These are phyloP conservation scores for Reinhardtius hippoglossoides DNA, from an alignment of 2,113 vertebrate genomes.

Conservation along the genomic window DNA sequence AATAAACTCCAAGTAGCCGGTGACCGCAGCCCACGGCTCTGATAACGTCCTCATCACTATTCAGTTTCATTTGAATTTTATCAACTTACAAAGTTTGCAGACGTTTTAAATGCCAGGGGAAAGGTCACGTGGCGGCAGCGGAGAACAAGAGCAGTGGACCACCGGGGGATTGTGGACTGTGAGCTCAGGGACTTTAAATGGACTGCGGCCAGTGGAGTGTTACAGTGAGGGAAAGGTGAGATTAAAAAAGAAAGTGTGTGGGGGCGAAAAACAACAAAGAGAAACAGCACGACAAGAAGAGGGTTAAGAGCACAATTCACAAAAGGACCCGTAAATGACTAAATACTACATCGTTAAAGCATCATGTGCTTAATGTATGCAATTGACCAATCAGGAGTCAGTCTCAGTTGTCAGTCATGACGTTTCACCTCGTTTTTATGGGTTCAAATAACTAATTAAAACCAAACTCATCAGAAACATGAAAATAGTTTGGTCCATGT, in stretches of 20 bases:
- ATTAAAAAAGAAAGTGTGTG: background rate
- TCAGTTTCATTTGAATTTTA: constrained; percentile 45
- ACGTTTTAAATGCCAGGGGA: constrained; percentile 50
- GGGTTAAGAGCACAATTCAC: background rate
- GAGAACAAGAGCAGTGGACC: constrained; percentile 2
- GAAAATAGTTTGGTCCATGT: too few species aligned
- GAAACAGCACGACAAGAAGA: background rate
- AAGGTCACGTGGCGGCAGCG: constrained; percentile 54
- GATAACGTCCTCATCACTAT: constrained; percentile 41
- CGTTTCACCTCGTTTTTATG: too few species aligned
- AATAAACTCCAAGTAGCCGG: background rate
- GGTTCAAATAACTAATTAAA: too few species aligned
- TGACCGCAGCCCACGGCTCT: constrained; percentile 25
- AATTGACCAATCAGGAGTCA: too few species aligned
- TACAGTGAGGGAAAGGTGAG: background rate
- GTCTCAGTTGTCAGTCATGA: too few species aligned
- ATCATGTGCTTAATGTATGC: too few species aligned
- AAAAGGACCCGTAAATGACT: too few species aligned
- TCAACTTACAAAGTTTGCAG: constrained; percentile 45
- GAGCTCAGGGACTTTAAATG: constrained; percentile 11
- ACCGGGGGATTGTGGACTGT: background rate
- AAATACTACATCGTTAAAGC: background rate
- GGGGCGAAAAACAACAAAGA: background rate
- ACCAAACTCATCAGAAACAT: too few species aligned
- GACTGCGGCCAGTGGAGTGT: background rate